Evolutionary conservation across 2,797 vertebrate genomes (phyloP), one percentile per base, ranked within the genome.

Genomic region (Helostoma temminkii): DNA sequence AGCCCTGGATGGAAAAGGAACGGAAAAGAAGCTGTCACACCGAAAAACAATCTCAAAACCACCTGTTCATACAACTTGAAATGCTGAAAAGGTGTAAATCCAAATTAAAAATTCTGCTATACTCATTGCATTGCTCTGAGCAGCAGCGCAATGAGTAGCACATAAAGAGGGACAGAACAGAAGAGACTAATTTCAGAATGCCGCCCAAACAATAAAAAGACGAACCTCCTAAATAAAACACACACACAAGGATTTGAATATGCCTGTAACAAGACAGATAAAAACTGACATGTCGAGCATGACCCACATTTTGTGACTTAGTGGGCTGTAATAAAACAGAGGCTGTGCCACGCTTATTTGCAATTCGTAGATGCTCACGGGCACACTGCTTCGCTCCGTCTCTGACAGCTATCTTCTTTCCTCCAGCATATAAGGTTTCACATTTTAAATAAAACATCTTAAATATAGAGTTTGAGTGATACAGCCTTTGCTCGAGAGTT

Each of bases 361-460:
- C n/a, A 8, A 79, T 77, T 80, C n/a, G 7, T n/a, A 41, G 46
- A 78, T 21, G 59, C 66, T 14, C 46, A 32, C 26, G 36, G 36
- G 45, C 57, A 63, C 28, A 69, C 59, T 30, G 57, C 81, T 76
- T 71, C 32, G n/a, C 64, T 84, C 69, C 37, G 54, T 76, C 67
- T 84, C 82, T 78, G 61, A 71, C 86, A 58, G 83, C 81, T 67
- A 91, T 93, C 88, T 75, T 41, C 82, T 92, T 91, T 90, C 92
- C 74, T 79, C 43, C 60, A 0, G 56, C 21, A 30, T 86, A 74
- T 93, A 74, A 21, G 55, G 86, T 94, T 94, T 89, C 92, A 87
- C 84, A 87, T 92, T 91, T 93, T 93, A 93, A 94, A 94, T 94
- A 92, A 94, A 94, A 94, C 92, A 93, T 93, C 84, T 85, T 90